phyloP scores from a whole-genome alignment of 2,797 vertebrate genomes.

The Heteromormyrus szaboi region DNA sequence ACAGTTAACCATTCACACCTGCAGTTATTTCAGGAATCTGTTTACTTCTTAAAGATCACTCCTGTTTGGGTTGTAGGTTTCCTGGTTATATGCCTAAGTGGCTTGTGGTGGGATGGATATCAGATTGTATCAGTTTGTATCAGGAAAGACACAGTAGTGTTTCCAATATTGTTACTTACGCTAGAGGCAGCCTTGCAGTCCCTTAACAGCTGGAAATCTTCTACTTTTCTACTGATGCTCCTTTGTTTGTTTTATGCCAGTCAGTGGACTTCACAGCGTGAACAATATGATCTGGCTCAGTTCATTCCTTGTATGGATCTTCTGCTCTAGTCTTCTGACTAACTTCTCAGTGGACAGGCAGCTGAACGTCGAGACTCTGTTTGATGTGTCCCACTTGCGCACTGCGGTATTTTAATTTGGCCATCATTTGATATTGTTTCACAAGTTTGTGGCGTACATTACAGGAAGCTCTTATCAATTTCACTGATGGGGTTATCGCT shows the following conservation, averaged over 20 bases:
- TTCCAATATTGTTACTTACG: slow-evolving; percentile 3
- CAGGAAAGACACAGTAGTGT: background rate
- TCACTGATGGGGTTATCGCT: background rate
- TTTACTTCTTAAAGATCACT: background rate
- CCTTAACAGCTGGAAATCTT: background rate
- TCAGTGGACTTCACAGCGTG: background rate
- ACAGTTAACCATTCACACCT: background rate
- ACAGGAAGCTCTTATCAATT: background rate
- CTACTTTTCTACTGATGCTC: background rate
- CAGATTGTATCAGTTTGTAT: background rate
- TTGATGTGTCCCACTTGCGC: background rate
- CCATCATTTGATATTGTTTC: background rate
- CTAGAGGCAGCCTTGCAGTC: background rate
- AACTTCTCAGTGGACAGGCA: background rate
- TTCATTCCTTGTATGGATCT: background rate
- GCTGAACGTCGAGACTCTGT: background rate
- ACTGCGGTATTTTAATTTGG: background rate
- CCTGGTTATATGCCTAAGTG: background rate
- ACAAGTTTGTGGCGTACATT: background rate
- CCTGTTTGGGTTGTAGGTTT: background rate
- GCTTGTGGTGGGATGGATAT: background rate
- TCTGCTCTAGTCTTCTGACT: background rate
- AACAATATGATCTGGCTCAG: background rate
- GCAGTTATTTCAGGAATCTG: background rate
- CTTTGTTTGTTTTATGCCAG: background rate